A percentile compares a stretch with the other conserved stretches of the same genome.
These are phyloP conservation scores for Vombatus ursinus DNA, from an alignment of 2,113 vertebrate species.

Conservation along the genomic window DNA sequence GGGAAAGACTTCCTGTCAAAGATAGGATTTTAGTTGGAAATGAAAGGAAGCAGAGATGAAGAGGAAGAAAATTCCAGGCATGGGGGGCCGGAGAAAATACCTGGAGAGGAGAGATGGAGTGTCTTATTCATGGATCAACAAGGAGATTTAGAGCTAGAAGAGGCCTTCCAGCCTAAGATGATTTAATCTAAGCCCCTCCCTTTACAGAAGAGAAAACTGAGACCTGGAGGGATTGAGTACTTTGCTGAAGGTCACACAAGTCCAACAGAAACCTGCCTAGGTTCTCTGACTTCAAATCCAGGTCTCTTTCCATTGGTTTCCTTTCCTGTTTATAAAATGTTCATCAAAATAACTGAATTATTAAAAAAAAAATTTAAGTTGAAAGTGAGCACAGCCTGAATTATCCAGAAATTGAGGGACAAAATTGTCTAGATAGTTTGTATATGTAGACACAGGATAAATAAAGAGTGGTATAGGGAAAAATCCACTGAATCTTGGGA, in stretches of 20 bases:
- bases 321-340: neutral
- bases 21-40: neutral
- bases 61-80: neutral
- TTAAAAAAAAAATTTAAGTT: neutral
- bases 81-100: neutral
- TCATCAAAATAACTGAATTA: neutral
- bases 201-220: neutral
- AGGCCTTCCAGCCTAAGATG: neutral
- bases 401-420: constrained; percentile 1
- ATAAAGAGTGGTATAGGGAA: neutral
- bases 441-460: neutral
- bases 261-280: neutral
- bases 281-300: neutral
- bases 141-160: neutral
- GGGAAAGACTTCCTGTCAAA: neutral
- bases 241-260: neutral
- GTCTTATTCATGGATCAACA: neutral
- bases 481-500: neutral
- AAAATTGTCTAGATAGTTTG: neutral
- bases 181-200: neutral
- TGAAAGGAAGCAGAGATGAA: neutral
- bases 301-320: neutral
- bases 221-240: neutral
- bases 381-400: neutral
- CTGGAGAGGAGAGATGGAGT: neutral